Conservation (phyloP, 2,888 invertebrate species). For the Notodonta ziczac region DNA sequence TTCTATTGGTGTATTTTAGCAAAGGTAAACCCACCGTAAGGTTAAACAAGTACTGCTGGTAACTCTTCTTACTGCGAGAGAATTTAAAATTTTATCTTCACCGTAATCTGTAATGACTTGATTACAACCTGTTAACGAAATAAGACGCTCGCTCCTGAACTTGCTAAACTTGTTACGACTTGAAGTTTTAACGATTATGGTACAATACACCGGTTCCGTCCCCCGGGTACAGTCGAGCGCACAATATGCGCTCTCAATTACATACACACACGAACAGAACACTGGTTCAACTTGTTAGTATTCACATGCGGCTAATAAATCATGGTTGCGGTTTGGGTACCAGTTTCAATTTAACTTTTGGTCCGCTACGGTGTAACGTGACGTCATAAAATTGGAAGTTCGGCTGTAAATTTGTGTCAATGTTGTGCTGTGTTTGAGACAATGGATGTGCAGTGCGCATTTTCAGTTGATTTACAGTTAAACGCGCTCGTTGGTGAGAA, state of each 20-base stretch:
- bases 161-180: constrained; percentile 40
- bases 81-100: neutral
- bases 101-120: neutral
- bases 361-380: constrained; percentile 51
- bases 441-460: neutral
- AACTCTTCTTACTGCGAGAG: too few species aligned
- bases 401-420: constrained; percentile 40
- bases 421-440: constrained; percentile 16
- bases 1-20: constrained; percentile 2
- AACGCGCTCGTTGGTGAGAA: too few species aligned
- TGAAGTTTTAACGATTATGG: constrained; percentile 47
- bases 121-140: neutral
- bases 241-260: constrained; percentile 44
- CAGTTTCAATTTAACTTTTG: constrained; percentile 82
- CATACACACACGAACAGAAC: constrained; percentile 45
- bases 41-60: too few species aligned
- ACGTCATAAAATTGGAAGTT: constrained; percentile 54
- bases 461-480: neutral
- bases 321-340: constrained; percentile 73
- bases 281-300: constrained; percentile 50
- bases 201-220: constrained; percentile 20
- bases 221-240: constrained; percentile 23
- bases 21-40: too few species aligned
- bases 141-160: constrained; percentile 1
- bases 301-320: constrained; percentile 76